Evolutionary conservation across 2,797 vertebrate species (phyloP), one percentile per base, ranked within the genome.

Genomic region (Gadopsis bispinosus): DNA sequence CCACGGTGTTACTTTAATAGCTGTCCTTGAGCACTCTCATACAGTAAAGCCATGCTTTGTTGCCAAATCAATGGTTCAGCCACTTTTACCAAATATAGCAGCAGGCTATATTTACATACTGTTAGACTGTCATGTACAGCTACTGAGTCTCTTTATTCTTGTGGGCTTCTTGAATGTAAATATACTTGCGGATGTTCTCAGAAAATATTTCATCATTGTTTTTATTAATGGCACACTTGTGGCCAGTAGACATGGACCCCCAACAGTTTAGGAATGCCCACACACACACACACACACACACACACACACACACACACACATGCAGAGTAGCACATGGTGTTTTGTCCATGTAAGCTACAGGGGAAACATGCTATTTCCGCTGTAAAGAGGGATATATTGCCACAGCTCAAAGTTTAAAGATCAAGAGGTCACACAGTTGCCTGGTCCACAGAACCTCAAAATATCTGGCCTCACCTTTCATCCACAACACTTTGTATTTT

Each of bases 341-440:
- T 90, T 80, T 77, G 69, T 73, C 62, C 56, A 33, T 81, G 65
- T 71, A 75, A 58, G 80, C 82, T 71, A 17, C 45, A 85, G 59
- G 54, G 73, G 78, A 79, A 88, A 87, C 81, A 69, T 76, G 83
- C 87, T 91, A 89, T 93, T 91, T 93, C 85, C 75, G 81, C 86
- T 80, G 51, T 72, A 62, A 77, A 55, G 22, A 60, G 69, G 69
- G 55, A 83, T 83, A 74, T 84, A 79, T 69, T 81, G 81, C 77
- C 64, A 35, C 56, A 22, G 88, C 54, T 89, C 83, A 86, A 19
- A 82, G 87, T 83, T 91, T 67, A 89, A 53, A 87, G 91, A 73
- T 84, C 65, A 87, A 51, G 69, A 86, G 85, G 88, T 89, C 80
- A 77, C 73, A 77, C 77, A 83, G 83, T 88, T 90, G 82, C 77